Evolutionary conservation across 2,797 vertebrate species (phyloP), one percentile per base, ranked within the genome.

Genomic region (Pogonophryne albipinna): DNA sequence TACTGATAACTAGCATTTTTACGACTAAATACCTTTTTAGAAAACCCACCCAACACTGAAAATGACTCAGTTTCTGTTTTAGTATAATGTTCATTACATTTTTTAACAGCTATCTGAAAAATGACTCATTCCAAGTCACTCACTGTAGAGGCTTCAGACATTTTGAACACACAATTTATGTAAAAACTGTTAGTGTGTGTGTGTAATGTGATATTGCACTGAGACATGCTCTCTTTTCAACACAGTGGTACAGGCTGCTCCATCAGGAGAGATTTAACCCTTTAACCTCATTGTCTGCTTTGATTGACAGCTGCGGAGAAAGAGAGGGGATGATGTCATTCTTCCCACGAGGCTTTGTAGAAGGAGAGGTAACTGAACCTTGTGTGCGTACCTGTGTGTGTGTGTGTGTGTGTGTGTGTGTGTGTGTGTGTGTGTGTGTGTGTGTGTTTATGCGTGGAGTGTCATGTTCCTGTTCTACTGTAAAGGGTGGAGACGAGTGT

Each of bases 261-360:
- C 17, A 4, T 1, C 9, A 20, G 79, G 77, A 31, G 60, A 74
- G 71, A 38, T 49, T 80, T 83, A 79, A 87, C 78, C 78, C 77
- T 49, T 0, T 71, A 72, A 83, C 71, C 84, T 81, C 77, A 75
- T 85, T 90, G 87, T 90, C 84, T 75, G 8, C 63, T 55, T 66
- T 88, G 87, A 93, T 59, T 83, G 91, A 91, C 85, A 69, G 74
- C 65, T 4, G 56, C 13, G 49, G 70, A 89, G 76, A 84, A 80
- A 80, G 73, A 79, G 71, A 66, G 7, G 52, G 46, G 72, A 78
- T 91, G 89, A 92, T 89, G 91, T 93, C 91, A 92, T 71, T 78
- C 68, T 88, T 91, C 87, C 85, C 87, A 88, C 74, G 60, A 87
- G 85, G 83, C 80, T 90, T 78, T 27, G 74, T 82, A 72, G 71